These are phyloP conservation scores for Danio tinwini DNA, from an alignment of 2,797 vertebrate species.

Conservation along the genomic window DNA sequence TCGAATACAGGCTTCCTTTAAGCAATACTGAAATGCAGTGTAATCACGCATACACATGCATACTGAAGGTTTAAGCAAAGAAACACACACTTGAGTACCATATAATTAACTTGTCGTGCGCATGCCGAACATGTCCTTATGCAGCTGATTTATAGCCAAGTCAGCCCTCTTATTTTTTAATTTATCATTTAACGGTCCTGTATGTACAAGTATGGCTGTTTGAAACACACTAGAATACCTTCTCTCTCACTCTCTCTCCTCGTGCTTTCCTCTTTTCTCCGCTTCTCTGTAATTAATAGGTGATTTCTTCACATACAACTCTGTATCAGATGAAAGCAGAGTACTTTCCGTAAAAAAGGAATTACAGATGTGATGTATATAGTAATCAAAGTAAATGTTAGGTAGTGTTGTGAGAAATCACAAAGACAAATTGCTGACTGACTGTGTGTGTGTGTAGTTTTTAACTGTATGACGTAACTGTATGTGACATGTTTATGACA, in stretches of 20 bases:
- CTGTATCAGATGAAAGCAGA: constrained; percentile 44
- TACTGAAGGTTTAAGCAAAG: constrained; percentile 2
- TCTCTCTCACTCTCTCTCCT: not conserved
- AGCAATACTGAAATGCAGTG: constrained; percentile 17
- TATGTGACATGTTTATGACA: constrained; percentile 68
- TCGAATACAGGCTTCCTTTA: constrained; percentile 15
- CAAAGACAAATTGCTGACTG: constrained; percentile 36
- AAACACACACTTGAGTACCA: constrained; percentile 12
- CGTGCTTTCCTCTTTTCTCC: constrained; percentile 6
- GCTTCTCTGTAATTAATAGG: constrained; percentile 54
- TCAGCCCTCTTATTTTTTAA: constrained; percentile 63
- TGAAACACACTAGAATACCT: constrained; percentile 13
- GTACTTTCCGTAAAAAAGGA: constrained; percentile 39
- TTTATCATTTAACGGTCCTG: constrained; percentile 56
- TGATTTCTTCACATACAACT: constrained; percentile 42
- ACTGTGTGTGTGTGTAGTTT: not conserved
- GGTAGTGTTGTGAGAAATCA: constrained; percentile 28
- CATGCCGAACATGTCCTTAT: constrained; percentile 52
- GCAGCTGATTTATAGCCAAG: constrained; percentile 52
- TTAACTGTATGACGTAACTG: constrained; percentile 47
- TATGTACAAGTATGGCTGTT: constrained; percentile 49
- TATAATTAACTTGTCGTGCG: constrained; percentile 58
- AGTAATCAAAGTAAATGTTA: constrained; percentile 44
- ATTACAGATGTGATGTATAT: constrained; percentile 49
- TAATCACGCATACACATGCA: constrained; percentile 8